Percentiles rank a stretch among this genome's conserved stretches.
These are phyloP conservation scores for Sarcophaga peregrina DNA, from an alignment of 1,140 invertebrate species.

Conservation along the genomic window DNA sequence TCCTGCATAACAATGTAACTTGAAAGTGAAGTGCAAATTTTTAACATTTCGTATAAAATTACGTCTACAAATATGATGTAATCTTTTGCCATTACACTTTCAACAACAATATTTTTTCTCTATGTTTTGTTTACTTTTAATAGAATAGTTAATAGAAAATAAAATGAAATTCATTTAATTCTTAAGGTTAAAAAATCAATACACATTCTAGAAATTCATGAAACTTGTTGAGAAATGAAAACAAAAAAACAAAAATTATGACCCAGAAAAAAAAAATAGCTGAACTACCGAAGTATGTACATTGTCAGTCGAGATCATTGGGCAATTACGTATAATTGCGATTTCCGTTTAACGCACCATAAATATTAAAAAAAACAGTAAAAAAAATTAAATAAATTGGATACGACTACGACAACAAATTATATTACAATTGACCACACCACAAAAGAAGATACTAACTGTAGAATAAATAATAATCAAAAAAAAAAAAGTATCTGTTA, in stretches of 20 bases:
- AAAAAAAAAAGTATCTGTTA: neutral
- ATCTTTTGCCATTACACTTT: neutral
- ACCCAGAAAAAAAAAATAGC: neutral
- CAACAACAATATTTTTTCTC: neutral
- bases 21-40: neutral
- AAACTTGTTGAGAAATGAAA: neutral
- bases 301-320: neutral
- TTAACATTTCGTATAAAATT: neutral
- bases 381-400: neutral
- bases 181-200: slow-evolving; percentile 16
- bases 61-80: neutral
- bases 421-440: neutral
- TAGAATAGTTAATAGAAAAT: too few species aligned
- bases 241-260: neutral
- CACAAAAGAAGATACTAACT: neutral
- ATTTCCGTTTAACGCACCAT: slow-evolving; percentile 14
- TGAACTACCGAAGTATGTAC: too few species aligned
- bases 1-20: neutral
- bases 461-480: neutral
- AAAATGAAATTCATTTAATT: too few species aligned
- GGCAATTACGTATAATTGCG: neutral
- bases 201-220: neutral
- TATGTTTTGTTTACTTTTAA: neutral
- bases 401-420: neutral
- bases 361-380: neutral